Evolutionary conservation across 2,113 vertebrate species (phyloP), one percentile per base, ranked within the genome.

Genomic region (Egretta garzetta): DNA sequence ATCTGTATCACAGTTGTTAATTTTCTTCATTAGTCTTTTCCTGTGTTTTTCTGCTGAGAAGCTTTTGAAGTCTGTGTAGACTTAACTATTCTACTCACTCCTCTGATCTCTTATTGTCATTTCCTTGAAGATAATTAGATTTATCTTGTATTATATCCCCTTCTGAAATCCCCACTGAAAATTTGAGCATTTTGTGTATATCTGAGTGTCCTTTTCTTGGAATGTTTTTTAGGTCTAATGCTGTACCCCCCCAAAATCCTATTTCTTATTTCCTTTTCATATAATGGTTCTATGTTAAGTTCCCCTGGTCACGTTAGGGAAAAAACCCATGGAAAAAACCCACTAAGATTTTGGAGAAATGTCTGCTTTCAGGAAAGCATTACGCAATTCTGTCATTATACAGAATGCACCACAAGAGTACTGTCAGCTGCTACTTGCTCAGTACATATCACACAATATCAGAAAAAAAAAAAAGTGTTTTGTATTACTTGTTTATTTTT

Each of bases 71-170:
- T 88, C 35, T 3, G 0, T 52, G 21, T 67, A 72, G 56, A 62
- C 86, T 93, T 84, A 95, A 68, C 19, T 9, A 75, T 60, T 60
- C 52, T 91, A 4, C 39, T 91, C 13, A n/a, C 4, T 92, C 47
- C 60, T 95, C 68, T 94, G 75, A 81, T 91, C 68, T 86, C 19
- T 89, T 59, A 72, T 49, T 87, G 86, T 79, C 9, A 63, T 80
- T 92, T 96, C 43, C 60, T 81, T 95, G 33, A 39, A 87, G 72
- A 28, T 95, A 91, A 93, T 93, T 95, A 86, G 55, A 35, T 92
- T 95, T 88, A 53, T 88, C 68, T 84, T 88, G 23, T 82, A 35
- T 71, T 88, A n/a, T 77, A 74, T 35, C 14, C 80, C 21, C 20
- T 95, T 91, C 70, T 8, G 19, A 91, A 88, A 84, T 88, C 24